Base-by-base conservation (phyloP, 2,888 invertebrate genomes). In the Nebria salina region DNA sequence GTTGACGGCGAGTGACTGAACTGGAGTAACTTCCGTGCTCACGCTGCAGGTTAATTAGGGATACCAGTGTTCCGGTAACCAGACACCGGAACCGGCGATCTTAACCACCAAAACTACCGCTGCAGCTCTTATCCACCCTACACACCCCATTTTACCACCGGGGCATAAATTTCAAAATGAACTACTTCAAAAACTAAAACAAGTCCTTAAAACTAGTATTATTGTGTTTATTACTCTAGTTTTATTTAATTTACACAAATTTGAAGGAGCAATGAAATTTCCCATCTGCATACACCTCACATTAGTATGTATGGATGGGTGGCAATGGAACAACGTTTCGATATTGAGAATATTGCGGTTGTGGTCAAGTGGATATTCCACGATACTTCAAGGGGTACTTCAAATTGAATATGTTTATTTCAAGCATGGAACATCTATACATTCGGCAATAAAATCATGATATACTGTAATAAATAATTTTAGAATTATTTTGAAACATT, bases 61-160 rank as follows among this genome's bases (percentile, higher is more conserved):
- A 76, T 72, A 75, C 76, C 65, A 65, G 68, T 66, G 66, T 75
- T 54, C 64, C 54, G 80, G 81, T 81, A 81, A 81, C 75, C 81
- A 81, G 81, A 81, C 81, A 81, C 81, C 81, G 81, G 81, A 81
- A 81, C 79, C 74, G 79, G 65, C 42, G 78, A 70, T 77, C 77
- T 77, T 73, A 73, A 73, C 73, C 76, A 66, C 66, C 41, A 70
- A 70, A 70, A 70, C 70, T 70, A 34, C 76, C 65, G 65, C 64
- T 64, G 76, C 13, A 25, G 26, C 34, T 70, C 70, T 70, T 70
- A 70, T 25, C 20, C 34, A 20, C 20, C 13, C 70, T 26, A 25
- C 8, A 34, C 70, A 70, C 34, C 9, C 70, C 70, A 34, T 34
- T 20, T 20, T 20, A 20, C 20, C 20, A 20, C 20, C 34, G 34